Evolutionary conservation across 2,888 invertebrate genomes (phyloP).

Genomic region (Chrysolina haemoptera): DNA sequence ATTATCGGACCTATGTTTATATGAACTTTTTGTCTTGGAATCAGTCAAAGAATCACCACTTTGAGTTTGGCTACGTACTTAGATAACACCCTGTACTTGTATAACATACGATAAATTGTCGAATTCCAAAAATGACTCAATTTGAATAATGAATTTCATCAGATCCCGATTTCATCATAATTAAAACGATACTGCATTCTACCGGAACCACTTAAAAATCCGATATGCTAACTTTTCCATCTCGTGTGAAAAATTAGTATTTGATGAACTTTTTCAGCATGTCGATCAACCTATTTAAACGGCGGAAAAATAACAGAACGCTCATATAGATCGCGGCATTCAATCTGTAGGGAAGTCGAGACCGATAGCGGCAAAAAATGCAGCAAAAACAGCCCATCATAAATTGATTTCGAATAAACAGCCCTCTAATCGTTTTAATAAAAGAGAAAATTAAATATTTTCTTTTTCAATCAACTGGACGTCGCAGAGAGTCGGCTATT

Average conservation of each 20-base stretch:
- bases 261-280: conserved; percentile 50
- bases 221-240: not conserved
- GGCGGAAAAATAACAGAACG: conserved; percentile 50
- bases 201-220: not conserved
- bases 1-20: too few species aligned
- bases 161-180: not conserved
- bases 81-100: too few species aligned
- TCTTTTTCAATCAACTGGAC: conserved; percentile 55
- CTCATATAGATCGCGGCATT: conserved; percentile 48
- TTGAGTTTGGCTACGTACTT: too few species aligned
- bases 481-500: conserved; percentile 45
- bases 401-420: conserved; percentile 58
- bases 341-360: conserved; percentile 53
- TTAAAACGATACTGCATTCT: not conserved
- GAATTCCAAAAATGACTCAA: too few species aligned
- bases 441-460: conserved; percentile 60
- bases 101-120: too few species aligned
- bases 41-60: too few species aligned
- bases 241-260: conserved; percentile 51
- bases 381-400: conserved; percentile 52
- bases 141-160: too few species aligned
- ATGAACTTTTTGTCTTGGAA: too few species aligned
- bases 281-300: conserved; percentile 53
- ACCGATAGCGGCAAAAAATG: conserved; percentile 52
- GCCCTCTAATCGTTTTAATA: conserved; percentile 59